Base-by-base conservation (phyloP, 2,888 invertebrate species). In the Philhelius pedissequus region DNA sequence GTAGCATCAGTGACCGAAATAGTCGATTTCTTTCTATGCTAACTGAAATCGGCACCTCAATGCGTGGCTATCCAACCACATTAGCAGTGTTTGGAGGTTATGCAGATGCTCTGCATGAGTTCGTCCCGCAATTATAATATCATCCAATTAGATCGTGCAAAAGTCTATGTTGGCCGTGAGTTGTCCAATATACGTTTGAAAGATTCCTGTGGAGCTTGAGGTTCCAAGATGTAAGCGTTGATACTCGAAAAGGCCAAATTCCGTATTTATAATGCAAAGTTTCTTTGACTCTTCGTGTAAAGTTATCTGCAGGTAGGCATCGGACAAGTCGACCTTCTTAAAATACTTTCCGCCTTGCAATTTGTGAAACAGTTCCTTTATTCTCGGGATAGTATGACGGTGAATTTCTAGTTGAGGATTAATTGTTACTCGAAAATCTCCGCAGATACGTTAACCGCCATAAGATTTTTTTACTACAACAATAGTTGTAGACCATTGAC, bases 381-480 rank as follows among this genome's bases (percentile, higher is more conserved):
- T 79, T 66, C 74, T 18, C 0, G 86, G 80, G 3, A 86, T 77
- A 0, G 81, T 81, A 45, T 86, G 86, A 6, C 78, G 74, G 18
- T 86, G 82, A 20, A 43, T 54, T 30, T 11, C 50, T 43, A 8
- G 27, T 40, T 13, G 40, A n/a, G 7, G 40, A 6, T 35, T 35
- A 3, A 35, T 35, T 4, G 35, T 35, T 13, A 35, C 6, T 0
- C 35, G 35, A 11, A 54, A 54, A 30, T 40, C 54, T 1, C 68
- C 52, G 11, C 54, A 68, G 1, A 66, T 35, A 4, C 66, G 66
- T 18, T 43, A 40, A 15, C 30, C 38, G 18, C 89, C 89, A 73
- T 89, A 87, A 4, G 71, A 79, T 79, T 90, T 90, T n/a, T 0
- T 88, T 73, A 90, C 87, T 0, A 89, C 88, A 2, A n/a, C n/a